Evolutionary conservation across 53 echinoderm and acorn worm genomes (phyloP), one percentile per base, ranked within the genome.

Genomic region (Pentamera pediparva): DNA sequence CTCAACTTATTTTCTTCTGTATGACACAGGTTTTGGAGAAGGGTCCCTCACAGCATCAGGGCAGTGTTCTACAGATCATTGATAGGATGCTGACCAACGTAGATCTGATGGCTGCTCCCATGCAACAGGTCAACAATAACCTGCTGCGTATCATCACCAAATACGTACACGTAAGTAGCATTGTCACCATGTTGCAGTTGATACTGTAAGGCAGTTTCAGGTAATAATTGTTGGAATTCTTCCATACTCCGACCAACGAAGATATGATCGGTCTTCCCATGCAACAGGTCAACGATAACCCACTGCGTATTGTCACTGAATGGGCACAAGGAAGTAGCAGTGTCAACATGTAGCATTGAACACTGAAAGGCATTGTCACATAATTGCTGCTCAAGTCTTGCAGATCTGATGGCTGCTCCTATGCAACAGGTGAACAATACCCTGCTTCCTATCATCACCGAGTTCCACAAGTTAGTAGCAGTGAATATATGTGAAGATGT

Each of bases 371-470:
- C n/a, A n/a, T n/a, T n/a, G n/a, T n/a, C n/a, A n/a, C n/a, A n/a
- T n/a, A n/a, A n/a, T n/a, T n/a, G n/a, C n/a, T n/a, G n/a, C n/a
- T n/a, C n/a, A n/a, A n/a, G n/a, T n/a, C n/a, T n/a, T n/a, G 86
- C 92, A 53, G 98, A 98, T 75, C 41, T 98, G 30, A 78, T 78
- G 78, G 86, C 98, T 2, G 91, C 98, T 3, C 98, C 98, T 8
- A 98, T 98, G 98, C 98, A 98, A 53, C 98, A 98, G 55, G 98
- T 98, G 36, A 98, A 98, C 41, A 91, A 91, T 48, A 92, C 91
- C 82, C 80, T 98, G 19, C 77, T 98, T 5, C 76, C 91, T 33
- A 91, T 98, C 61, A 98, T 98, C 19, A 85, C 92, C 25, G 92
- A 92, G 86, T 98, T 92, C 91, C 92, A 18, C 98, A 98, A 85